These are phyloP conservation scores for Myiothlypis chrysogaster DNA, from an alignment of 2,797 vertebrate species.

Conservation along the genomic window DNA sequence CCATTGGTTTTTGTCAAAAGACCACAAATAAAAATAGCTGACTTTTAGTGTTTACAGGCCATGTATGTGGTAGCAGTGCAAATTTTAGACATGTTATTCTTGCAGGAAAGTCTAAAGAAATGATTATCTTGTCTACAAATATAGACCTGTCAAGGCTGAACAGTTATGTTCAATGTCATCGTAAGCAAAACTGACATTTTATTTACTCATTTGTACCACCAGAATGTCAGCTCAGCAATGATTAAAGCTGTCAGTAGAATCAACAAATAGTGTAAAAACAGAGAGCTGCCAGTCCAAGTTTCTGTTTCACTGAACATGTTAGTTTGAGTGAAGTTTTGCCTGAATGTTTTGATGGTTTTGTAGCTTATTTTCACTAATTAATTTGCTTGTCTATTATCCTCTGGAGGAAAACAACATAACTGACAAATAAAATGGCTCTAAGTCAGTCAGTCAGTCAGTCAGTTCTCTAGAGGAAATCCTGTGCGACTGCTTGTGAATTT, in stretches of 20 bases:
- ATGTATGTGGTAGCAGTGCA: background rate
- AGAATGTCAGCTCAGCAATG: conserved; percentile 51
- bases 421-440: conserved; percentile 47
- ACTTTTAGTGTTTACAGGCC: background rate
- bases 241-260: conserved; percentile 61
- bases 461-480: conserved; percentile 10
- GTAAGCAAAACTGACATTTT: conserved; percentile 57
- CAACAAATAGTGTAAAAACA: conserved; percentile 54
- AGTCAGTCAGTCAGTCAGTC: background rate
- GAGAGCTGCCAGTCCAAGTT: conserved; percentile 30
- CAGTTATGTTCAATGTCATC: conserved; percentile 48
- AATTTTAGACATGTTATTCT: conserved; percentile 44
- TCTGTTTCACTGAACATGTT: conserved; percentile 51
- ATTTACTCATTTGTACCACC: conserved; percentile 61
- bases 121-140: conserved; percentile 39
- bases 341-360: conserved; percentile 58
- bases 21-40: background rate
- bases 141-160: conserved; percentile 46
- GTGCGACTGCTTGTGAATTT: conserved; percentile 1
- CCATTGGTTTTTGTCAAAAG: background rate
- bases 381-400: conserved; percentile 56
- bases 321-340: conserved; percentile 55
- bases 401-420: conserved; percentile 34
- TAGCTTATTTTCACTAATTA: conserved; percentile 59
- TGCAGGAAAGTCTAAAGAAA: conserved; percentile 24